phyloP scores from a whole-genome alignment of 1,140 invertebrate species.

The Dysdera silvatica region DNA sequence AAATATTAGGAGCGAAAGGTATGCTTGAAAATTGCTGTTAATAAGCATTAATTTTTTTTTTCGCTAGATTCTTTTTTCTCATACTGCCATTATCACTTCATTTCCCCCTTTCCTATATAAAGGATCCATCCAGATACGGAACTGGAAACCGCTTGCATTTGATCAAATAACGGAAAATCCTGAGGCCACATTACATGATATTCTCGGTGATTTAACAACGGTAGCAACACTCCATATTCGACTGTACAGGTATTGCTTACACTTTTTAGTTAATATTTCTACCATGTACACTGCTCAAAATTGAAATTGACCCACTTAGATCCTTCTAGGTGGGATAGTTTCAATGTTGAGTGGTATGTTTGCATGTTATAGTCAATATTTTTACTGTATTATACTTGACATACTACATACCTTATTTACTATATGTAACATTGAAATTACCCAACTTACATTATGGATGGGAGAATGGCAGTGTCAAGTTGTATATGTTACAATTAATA shows the following conservation, averaged over 20 bases:
- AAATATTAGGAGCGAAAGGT: constrained; percentile 70
- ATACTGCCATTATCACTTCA: neutral
- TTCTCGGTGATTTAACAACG: constrained; percentile 81
- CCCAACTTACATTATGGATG: too few relatives aligned
- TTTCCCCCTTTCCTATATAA: neutral
- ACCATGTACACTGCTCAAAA: too few relatives aligned
- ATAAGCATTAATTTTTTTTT: constrained; percentile 12
- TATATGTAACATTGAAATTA: too few relatives aligned
- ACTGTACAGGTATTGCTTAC: constrained; percentile 67
- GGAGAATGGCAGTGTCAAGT: too few relatives aligned
- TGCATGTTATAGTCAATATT: too few relatives aligned
- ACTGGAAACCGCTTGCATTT: constrained; percentile 70
- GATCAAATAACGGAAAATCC: constrained; percentile 81
- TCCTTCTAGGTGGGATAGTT: too few relatives aligned
- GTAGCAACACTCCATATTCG: constrained; percentile 82
- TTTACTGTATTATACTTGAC: too few relatives aligned
- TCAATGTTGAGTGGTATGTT: too few relatives aligned
- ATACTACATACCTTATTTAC: too few relatives aligned
- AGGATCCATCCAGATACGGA: constrained; percentile 29
- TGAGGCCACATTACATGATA: constrained; percentile 77
- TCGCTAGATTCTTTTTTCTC: neutral
- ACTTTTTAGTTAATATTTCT: too few relatives aligned
- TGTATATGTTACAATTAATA: too few relatives aligned
- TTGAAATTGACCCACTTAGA: too few relatives aligned
- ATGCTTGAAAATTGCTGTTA: constrained; percentile 32